phyloP scores from a whole-genome alignment of 2,888 invertebrate genomes.

The Subacronicta megacephala region DNA sequence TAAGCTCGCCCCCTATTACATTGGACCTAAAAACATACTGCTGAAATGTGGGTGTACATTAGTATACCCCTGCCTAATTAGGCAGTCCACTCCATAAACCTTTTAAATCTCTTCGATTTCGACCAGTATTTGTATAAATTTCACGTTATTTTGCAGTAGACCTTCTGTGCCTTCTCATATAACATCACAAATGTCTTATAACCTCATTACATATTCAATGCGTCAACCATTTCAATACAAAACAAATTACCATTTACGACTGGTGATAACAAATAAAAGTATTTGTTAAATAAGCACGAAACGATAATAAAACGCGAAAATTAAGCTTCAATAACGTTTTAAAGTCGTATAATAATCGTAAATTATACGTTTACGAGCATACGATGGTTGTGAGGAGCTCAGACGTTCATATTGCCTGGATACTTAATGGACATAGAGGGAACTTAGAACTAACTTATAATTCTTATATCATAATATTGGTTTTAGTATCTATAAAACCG shows the following conservation, averaged over 20 bases:
- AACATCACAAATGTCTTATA: slow-evolving; percentile 26
- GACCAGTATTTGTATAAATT: too few species aligned
- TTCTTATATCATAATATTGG: too few species aligned
- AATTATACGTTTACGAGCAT: slow-evolving; percentile 66
- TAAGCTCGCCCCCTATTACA: too few species aligned
- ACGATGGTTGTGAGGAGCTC: slow-evolving; percentile 64
- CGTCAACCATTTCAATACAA: slow-evolving; percentile 60
- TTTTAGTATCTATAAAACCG: too few species aligned
- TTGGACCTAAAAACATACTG: too few species aligned
- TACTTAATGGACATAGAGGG: slow-evolving; percentile 57
- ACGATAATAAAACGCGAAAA: slow-evolving; percentile 77
- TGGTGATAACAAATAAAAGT: slow-evolving; percentile 56
- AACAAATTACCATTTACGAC: slow-evolving; percentile 70
- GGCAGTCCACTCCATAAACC: too few species aligned
- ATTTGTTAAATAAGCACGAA: slow-evolving; percentile 77
- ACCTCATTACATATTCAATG: slow-evolving; percentile 51
- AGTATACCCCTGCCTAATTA: too few species aligned
- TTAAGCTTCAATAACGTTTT: slow-evolving; percentile 76
- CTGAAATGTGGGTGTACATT: too few species aligned
- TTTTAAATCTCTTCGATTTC: too few species aligned
- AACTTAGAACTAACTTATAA: slow-evolving; percentile 23
- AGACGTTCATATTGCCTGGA: slow-evolving; percentile 66
- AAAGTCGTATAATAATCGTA: slow-evolving; percentile 76
- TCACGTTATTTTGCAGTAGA: not conserved
- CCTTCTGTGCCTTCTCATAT: slow-evolving; percentile 16